Percentiles rank a stretch among this genome's conserved stretches.
Evolutionary conservation across 2,888 invertebrate genomes (phyloP).

Genomic region (Mesorhabditis spiculigera): DNA sequence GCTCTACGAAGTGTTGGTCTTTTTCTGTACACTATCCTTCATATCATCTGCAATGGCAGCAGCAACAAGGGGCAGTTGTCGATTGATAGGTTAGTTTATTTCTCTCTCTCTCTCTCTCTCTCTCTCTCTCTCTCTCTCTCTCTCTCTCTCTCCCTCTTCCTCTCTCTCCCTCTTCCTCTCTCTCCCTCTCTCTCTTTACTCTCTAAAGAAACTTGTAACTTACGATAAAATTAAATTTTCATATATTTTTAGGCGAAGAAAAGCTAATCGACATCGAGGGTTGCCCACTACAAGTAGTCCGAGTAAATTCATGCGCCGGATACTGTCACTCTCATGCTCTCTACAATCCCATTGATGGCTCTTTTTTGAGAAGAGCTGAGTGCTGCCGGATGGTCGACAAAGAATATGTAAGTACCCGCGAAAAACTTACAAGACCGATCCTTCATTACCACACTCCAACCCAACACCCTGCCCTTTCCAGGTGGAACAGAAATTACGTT

Average conservation of each 20-base stretch:
- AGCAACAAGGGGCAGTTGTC: neutral
- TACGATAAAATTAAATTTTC: too few species aligned
- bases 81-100: neutral
- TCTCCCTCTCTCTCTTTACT: too few species aligned
- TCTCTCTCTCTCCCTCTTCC: too few species aligned
- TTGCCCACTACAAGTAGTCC: neutral
- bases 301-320: conserved; percentile 1
- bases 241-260: neutral
- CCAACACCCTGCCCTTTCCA: neutral
- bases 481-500: neutral
- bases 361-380: neutral
- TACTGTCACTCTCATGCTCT: conserved; percentile 3
- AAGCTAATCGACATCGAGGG: conserved; percentile 6
- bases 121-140: too few species aligned
- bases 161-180: too few species aligned
- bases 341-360: neutral
- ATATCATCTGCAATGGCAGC: neutral
- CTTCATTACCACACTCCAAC: neutral
- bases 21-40: neutral
- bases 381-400: conserved; percentile 6
- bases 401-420: neutral
- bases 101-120: too few species aligned
- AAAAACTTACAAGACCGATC: neutral
- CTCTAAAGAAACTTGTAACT: too few species aligned
- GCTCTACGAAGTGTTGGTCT: neutral